Percentiles rank a stretch among this genome's conserved stretches.
Conservation (phyloP, 2,797 vertebrate species). For the Cryptoprocta ferox region DNA sequence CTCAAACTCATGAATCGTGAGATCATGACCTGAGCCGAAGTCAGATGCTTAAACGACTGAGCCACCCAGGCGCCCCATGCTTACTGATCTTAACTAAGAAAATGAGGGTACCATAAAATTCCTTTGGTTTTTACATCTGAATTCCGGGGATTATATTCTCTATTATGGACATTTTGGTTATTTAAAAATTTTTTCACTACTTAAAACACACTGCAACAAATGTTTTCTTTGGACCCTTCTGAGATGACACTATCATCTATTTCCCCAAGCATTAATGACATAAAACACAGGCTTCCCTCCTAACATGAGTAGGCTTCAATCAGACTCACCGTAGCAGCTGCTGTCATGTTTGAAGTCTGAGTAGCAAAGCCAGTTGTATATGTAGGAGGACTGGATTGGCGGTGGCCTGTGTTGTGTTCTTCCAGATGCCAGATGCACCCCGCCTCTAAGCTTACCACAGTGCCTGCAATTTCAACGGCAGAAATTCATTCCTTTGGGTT, state of each 20-base stretch:
- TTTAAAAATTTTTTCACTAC: not conserved
- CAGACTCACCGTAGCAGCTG: slow-evolving; percentile 85
- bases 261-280: slow-evolving; percentile 91
- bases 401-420: not conserved
- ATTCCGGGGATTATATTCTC: not conserved
- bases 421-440: slow-evolving; percentile 30
- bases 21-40: too few species aligned
- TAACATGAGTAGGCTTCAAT: slow-evolving; percentile 90
- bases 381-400: slow-evolving; percentile 43
- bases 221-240: not conserved
- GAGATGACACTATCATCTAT: slow-evolving; percentile 83
- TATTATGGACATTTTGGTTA: not conserved
- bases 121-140: slow-evolving; percentile 26
- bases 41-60: too few species aligned
- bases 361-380: slow-evolving; percentile 88
- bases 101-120: not conserved
- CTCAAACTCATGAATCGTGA: too few species aligned
- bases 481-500: slow-evolving; percentile 48
- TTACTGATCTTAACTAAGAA: slow-evolving; percentile 26
- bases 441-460: slow-evolving; percentile 33
- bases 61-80: not conserved
- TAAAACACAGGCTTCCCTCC: slow-evolving; percentile 90
- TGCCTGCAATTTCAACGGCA: slow-evolving; percentile 37
- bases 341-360: slow-evolving; percentile 91
- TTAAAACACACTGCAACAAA: not conserved